These are phyloP conservation scores for Sylvia atricapilla DNA, from an alignment of 2,113 vertebrate genomes.

Conservation along the genomic window DNA sequence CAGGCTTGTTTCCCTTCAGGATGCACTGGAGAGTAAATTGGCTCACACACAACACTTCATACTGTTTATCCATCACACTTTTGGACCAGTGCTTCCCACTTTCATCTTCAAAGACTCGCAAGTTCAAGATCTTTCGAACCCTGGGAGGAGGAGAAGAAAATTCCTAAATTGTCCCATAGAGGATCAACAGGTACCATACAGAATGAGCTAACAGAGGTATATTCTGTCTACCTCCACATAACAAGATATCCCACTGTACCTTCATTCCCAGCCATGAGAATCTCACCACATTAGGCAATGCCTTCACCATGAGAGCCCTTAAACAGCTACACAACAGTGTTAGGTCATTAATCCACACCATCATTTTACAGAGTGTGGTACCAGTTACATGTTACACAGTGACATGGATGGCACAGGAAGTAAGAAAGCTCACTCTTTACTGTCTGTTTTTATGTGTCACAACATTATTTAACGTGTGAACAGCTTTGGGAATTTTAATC, in stretches of 20 bases:
- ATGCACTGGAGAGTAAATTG: constrained; percentile 96
- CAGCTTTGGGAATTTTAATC: neutral
- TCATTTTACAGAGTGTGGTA: neutral
- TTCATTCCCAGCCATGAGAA: neutral
- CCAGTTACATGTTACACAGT: neutral
- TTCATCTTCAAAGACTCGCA: constrained; percentile 93
- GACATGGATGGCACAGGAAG: neutral
- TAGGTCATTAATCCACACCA: neutral
- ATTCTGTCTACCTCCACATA: neutral
- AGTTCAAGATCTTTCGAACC: constrained; percentile 93
- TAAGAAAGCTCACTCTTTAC: neutral
- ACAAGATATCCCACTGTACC: neutral
- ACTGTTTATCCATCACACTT: constrained; percentile 91
- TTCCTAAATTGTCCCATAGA: neutral
- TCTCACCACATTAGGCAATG: neutral
- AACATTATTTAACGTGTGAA: neutral
- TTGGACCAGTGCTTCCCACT: constrained; percentile 89
- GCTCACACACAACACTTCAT: constrained; percentile 92
- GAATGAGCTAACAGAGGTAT: neutral
- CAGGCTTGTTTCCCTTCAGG: constrained; percentile 95
- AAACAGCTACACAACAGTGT: neutral
- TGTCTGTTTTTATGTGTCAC: neutral
- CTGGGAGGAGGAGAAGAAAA: constrained; percentile 62
- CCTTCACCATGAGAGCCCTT: neutral
- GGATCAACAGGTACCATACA: neutral